These are phyloP conservation scores for Bostrychus sinensis DNA, from an alignment of 2,113 vertebrate genomes.

Conservation along the genomic window DNA sequence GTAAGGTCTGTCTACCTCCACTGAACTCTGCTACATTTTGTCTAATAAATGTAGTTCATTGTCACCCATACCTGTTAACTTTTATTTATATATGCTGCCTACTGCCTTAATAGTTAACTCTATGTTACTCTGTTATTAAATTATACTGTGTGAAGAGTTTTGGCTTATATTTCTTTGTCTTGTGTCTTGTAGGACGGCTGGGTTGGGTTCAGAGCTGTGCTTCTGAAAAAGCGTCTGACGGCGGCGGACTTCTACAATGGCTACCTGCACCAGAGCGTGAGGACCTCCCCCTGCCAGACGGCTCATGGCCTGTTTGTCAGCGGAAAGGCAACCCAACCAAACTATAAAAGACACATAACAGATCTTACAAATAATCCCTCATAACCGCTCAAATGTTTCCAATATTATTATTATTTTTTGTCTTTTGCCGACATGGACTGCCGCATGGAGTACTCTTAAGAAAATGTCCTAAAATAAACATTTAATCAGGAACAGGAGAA, in stretches of 20 bases:
- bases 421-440: not conserved
- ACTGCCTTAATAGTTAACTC: too few species aligned
- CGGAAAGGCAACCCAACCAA: not conserved
- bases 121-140: not conserved
- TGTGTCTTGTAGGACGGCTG: slow-evolving; percentile 85
- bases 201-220: slow-evolving; percentile 85
- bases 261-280: slow-evolving; percentile 84
- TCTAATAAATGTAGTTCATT: too few species aligned
- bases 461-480: too few species aligned
- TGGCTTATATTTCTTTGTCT: not conserved
- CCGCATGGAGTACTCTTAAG: too few species aligned
- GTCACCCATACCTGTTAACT: too few species aligned
- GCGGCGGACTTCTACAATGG: slow-evolving; percentile 95
- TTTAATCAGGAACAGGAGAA: too few species aligned
- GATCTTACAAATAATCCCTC: not conserved
- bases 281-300: not conserved
- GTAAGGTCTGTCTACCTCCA: slow-evolving; percentile 83
- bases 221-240: slow-evolving; percentile 87
- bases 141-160: not conserved
- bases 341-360: not conserved
- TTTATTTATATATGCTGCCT: not conserved
- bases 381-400: not conserved
- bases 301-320: not conserved
- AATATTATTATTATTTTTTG: too few species aligned
- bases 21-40: not conserved